phyloP scores from a whole-genome alignment of 2,888 invertebrate genomes.

The Spilarctia lutea region DNA sequence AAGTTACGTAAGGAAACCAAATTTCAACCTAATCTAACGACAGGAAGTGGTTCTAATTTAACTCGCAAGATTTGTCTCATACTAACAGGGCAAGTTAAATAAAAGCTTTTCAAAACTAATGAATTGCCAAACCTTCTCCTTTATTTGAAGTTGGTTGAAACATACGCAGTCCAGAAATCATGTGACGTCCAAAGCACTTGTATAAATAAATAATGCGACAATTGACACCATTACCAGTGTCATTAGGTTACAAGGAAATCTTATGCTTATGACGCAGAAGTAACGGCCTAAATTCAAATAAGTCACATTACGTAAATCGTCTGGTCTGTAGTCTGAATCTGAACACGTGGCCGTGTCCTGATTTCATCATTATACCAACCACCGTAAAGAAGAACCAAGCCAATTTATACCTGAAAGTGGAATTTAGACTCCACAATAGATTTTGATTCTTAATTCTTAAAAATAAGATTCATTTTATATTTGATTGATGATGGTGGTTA shows the following conservation, averaged over 20 bases:
- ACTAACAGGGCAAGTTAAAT: too few relatives aligned
- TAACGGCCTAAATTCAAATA: slow-evolving; percentile 40
- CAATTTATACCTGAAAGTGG: slow-evolving; percentile 50
- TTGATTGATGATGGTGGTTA: slow-evolving; percentile 21
- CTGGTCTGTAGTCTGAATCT: slow-evolving; percentile 52
- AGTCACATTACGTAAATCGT: slow-evolving; percentile 55
- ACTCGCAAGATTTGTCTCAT: too few relatives aligned
- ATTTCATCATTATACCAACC: slow-evolving; percentile 60
- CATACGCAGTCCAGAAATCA: neutral
- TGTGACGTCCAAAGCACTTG: neutral
- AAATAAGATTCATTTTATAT: slow-evolving; percentile 12
- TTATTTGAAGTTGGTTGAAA: neutral
- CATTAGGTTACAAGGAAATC: slow-evolving; percentile 16
- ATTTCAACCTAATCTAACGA: too few relatives aligned
- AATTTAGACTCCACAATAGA: neutral
- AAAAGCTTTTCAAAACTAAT: too few relatives aligned
- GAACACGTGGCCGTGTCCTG: slow-evolving; percentile 60
- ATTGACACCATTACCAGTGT: neutral
- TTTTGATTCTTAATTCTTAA: rapidly evolving
- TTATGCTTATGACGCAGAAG: slow-evolving; percentile 15
- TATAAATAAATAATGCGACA: slow-evolving; percentile 7
- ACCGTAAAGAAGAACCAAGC: slow-evolving; percentile 55
- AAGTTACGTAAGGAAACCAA: too few relatives aligned
- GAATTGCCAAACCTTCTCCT: neutral
- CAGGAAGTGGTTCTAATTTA: too few relatives aligned